These are phyloP conservation scores for Poecile atricapillus DNA, from an alignment of 2,113 vertebrate species.

Conservation along the genomic window DNA sequence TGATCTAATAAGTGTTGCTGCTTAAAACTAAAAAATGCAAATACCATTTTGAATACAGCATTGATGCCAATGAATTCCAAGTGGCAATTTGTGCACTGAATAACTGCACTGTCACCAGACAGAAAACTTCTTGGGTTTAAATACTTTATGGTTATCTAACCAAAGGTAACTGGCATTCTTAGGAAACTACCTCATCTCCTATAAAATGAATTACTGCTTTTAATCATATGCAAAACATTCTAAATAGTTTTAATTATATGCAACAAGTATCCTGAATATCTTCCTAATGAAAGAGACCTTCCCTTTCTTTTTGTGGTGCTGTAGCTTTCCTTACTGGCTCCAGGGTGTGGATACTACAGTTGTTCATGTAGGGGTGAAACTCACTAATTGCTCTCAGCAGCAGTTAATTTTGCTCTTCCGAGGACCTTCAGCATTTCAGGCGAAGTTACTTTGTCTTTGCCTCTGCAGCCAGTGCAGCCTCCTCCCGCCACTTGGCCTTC, in stretches of 20 bases:
- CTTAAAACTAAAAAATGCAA: not conserved
- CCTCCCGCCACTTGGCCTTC: slow-evolving; percentile 75
- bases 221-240: not conserved
- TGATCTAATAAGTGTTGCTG: not conserved
- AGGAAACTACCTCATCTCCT: not conserved
- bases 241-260: not conserved
- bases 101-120: not conserved
- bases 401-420: not conserved
- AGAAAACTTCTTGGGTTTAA: not conserved
- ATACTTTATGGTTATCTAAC: not conserved
- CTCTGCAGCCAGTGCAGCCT: slow-evolving; percentile 38
- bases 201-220: not conserved
- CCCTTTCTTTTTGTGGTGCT: not conserved
- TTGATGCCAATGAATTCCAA: not conserved
- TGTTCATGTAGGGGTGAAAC: not conserved
- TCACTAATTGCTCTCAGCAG: not conserved
- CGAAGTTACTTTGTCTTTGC: slow-evolving; percentile 47
- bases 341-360: rapidly evolving
- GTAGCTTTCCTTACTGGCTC: not conserved
- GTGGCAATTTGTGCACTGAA: not conserved
- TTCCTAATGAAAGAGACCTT: not conserved
- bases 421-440: not conserved
- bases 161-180: not conserved
- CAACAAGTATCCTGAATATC: rapidly evolving
- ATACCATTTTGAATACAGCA: not conserved